Base-by-base conservation (phyloP, 1,140 invertebrate genomes). In the Conus betulinus region DNA sequence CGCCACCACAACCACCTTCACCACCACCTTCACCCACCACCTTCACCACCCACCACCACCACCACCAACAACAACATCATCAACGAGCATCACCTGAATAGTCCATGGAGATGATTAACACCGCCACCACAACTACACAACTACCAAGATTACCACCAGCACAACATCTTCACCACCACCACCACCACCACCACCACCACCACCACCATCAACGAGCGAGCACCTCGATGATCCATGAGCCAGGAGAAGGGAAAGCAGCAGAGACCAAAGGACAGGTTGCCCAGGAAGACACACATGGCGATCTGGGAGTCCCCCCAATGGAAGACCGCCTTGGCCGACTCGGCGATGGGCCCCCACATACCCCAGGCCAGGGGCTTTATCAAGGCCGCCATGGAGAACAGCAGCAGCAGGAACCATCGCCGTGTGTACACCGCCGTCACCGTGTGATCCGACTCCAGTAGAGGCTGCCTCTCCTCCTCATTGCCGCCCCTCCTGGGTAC, bases 331-430 rank as follows among this genome's bases (percentile, higher is more conserved):
- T 96, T 91, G 5, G 94, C 94, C 11, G 95, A 95, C 86, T 93
- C 92, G 7, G 95, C 88, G 81, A 96, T 96, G 8, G 96, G 96
- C 27, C 95, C 95, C 95, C 95, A 96, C 17, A 96, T 96, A 90
- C 96, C 96, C 96, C 96, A 96, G 8, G 96, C 89, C 1, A 89
- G 76, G 1, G 88, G 90, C 87, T 92, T 89, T 7, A 92, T 20
- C 76, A 93, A 71, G 51, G 89, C 89, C 15, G 67, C 67, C 3
- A 90, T 25, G 8, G 90, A 91, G 78, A 93, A 93, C 25, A 92
- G 25, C 7, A 85, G 51, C 55, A 93, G 86, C 17, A 93, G 87
- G 63, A 90, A 92, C 93, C 93, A 93, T 20, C 93, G 81, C 39
- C 91, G 84, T 8, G 27, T 27, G 86, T 92, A 93, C 13, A 92